Evolutionary conservation across 2,113 vertebrate species (phyloP), one percentile per base, ranked within the genome.

Genomic region (Festucalex cinctus): DNA sequence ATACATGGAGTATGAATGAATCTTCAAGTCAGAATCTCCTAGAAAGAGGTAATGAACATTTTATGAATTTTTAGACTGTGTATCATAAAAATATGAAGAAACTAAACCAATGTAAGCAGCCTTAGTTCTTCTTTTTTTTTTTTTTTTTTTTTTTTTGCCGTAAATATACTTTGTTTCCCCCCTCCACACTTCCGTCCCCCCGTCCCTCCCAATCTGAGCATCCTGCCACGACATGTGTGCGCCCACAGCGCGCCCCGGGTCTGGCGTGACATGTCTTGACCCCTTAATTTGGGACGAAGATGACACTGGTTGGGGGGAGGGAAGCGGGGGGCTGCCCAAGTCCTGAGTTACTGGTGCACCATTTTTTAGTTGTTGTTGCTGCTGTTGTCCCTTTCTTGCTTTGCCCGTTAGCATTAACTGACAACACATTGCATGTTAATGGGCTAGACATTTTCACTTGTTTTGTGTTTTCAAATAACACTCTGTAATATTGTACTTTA

Each of bases 251-350:
- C 44, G 56, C 60, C 70, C 69, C 22, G 5, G 46, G 72, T 66
- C 68, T 60, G 59, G 62, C 62, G 62, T 71, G 69, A 78, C 74
- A 56, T 35, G 67, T 67, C 66, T 68, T 82, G 72, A 83, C 80
- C 73, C 73, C 70, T 58, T 67, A 43, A 71, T 72, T 70, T 51
- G 71, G 75, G 68, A 68, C 36, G 60, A 69, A 2, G 35, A 51
- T 69, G 65, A 69, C 72, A 26, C 36, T 10, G 35, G 36, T 22
- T 3, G 12, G 51, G 51, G 10, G 51, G n/a, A 48, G 39, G 43
- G 68, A 57, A 68, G 69, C 43, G 62, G 66, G 56, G 60, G n/a
- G 71, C 82, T 35, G 24, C 65, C 58, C 61, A 66, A 67, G 72
- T 58, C 56, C 5, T 82, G 80, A 79, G 70, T 84, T 72, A 83